Base-by-base conservation (phyloP, 2,797 vertebrate species). In the Bradypodion ventrale region DNA sequence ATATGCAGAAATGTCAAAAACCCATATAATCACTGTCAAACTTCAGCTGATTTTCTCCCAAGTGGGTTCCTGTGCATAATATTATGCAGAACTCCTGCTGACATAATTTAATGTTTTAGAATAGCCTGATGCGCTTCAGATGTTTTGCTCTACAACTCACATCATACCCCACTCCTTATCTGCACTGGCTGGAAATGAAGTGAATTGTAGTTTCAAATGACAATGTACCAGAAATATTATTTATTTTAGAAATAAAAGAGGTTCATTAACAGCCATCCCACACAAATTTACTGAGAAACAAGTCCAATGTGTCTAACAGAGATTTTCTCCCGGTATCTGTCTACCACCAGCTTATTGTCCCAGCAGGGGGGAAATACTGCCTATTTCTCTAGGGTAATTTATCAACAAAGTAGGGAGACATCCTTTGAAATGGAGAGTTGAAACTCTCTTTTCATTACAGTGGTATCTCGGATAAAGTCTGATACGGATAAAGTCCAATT, bases 81-180 rank as follows among this genome's bases (percentile, higher is more conserved):
- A 82, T 89, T 70, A 49, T 23, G 32, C 70, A 78, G 7, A 32
- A 6, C 12, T 77, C 78, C 87, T 80, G n/a, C 25, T 27, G 87
- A 44, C 40, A 77, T 89, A 89, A 91, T 87, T 87, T 80, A 90
- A 37, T 80, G 49, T 83, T 75, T 29, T 84, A 65, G 77, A 87
- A 89, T 9, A 25, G 32, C 21, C 37, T 42, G 37, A 7, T 27
- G 40, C 25, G 21, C 69, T 70, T 42, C 37, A 42, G 9, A 40
- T 70, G 9, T 10, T 70, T 70, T 70, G 68, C 68, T 40, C 37
- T 70, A 25, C 23, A 42, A 23, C 37, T 40, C 68, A 40, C 23
- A 70, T 70, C 10, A 13, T 23, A 70, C 68, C 37, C 40, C 40
- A 25, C 37, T 56, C 35, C 37, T 40, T 25, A 9, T 1, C 69